Evolutionary conservation across 1,140 invertebrate species (phyloP), one percentile per base, ranked within the genome.

Genomic region (Aphelenchoides avenae): DNA sequence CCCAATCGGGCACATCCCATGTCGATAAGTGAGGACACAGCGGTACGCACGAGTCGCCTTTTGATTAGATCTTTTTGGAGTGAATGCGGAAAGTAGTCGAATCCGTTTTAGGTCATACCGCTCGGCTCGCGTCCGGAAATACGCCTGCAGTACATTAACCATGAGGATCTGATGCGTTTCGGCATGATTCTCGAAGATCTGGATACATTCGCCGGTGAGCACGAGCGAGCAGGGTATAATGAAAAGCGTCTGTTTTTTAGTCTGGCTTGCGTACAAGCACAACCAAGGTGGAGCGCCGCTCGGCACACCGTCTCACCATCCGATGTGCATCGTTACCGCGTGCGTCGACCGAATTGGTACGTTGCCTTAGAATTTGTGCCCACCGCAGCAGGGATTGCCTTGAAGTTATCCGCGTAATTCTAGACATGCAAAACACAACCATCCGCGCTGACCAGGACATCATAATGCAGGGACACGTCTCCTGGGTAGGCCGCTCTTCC

Each of bases 161-260:
- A 82, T 62, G 73, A 82, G 54, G 83, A 85, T 1, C 79, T 80
- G 53, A 83, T 87, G 3, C 79, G 87, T 52, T 76, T 86, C 62
- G 87, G 87, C 9, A 78, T 86, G 52, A 78, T 89, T 1, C 75
- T 88, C 50, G 87, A 89, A 79, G 86, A 88, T 73, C 82, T 88
- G 78, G 87, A 89, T 77, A 81, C 86, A 52, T 87, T 88, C 82
- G 85, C 86, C 47, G 83, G 50, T 52, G 27, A 53, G 18, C 29
- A 26, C 9, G 1, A 1, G 1, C 37, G 29, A 37, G 15, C 11
- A 13, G 2, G 31, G 50, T 11, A 49, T 22, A 41, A 7, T 51
- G n/a, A 29, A 9, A 3, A 13, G 9, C 52, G n/a, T 15, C 3
- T 20, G 2, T 2, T 51, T 52, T 52, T 52, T 34, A 26, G 59